Percentiles rank a stretch among this genome's conserved stretches.
phyloP scores from a whole-genome alignment of 2,888 invertebrate genomes.

The Melieria omissa region DNA sequence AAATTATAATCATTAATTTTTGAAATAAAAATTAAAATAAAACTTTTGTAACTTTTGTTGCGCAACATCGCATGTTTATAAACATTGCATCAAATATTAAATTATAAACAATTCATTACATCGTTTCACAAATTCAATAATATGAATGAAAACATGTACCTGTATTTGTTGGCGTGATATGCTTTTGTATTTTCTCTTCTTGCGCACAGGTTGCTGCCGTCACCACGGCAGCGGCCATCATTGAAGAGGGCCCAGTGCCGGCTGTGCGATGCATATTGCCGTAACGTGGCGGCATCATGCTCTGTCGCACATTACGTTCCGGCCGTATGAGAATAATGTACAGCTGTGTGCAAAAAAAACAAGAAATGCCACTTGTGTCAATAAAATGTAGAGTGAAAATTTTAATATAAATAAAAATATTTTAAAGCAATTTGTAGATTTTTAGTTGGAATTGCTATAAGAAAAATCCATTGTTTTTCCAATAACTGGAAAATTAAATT shows the following conservation, averaged over 20 bases:
- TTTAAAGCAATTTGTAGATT: neutral
- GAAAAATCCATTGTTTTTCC: neutral
- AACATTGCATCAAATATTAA: too few species aligned
- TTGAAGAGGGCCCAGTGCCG: slow-evolving; percentile 72
- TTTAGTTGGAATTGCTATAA: neutral
- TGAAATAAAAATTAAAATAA: too few species aligned
- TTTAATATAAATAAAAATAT: neutral
- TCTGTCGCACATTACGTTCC: slow-evolving; percentile 88
- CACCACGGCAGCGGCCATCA: slow-evolving; percentile 77
- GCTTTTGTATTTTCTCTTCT: slow-evolving; percentile 74
- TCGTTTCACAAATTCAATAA: too few species aligned
- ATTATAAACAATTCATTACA: too few species aligned
- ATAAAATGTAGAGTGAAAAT: too few species aligned
- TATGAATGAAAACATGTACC: slow-evolving; percentile 47
- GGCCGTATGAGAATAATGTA: slow-evolving; percentile 91
- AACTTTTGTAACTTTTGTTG: too few species aligned
- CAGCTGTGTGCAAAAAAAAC: slow-evolving; percentile 69
- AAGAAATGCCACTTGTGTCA: neutral
- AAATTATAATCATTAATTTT: too few species aligned
- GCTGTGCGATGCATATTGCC: slow-evolving; percentile 74
- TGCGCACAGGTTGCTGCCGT: slow-evolving; percentile 77
- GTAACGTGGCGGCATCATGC: slow-evolving; percentile 81
- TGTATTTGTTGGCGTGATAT: slow-evolving; percentile 69
- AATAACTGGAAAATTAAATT: neutral
- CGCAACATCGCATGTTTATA: too few species aligned